phyloP scores from a whole-genome alignment of 2,888 invertebrate species.

The Eupithecia exiguata region DNA sequence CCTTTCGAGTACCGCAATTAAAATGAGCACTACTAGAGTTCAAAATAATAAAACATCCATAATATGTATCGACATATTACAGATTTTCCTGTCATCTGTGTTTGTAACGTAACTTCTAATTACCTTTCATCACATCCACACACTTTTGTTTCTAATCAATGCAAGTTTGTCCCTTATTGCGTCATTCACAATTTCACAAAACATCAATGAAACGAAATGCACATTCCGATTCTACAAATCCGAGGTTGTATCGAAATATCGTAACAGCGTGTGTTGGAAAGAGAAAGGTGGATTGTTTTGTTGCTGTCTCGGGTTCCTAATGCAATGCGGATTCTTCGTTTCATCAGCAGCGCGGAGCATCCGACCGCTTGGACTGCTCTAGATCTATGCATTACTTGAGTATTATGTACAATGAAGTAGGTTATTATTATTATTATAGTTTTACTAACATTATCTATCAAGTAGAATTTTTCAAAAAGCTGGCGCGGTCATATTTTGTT shows the following conservation, averaged over 20 bases:
- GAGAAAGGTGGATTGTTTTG: conserved; percentile 4
- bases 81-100: too few species aligned
- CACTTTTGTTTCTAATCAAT: not conserved
- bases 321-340: not conserved
- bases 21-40: too few species aligned
- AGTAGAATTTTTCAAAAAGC: too few species aligned
- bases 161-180: not conserved
- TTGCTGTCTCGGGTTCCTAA: conserved; percentile 12
- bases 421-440: not conserved
- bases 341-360: conserved; percentile 5
- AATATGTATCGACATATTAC: too few species aligned
- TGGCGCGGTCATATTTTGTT: too few species aligned
- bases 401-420: not conserved
- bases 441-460: not conserved
- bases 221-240: not conserved
- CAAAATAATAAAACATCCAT: too few species aligned
- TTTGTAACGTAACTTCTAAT: not conserved
- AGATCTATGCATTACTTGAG: not conserved
- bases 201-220: not conserved
- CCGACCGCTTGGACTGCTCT: not conserved
- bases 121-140: not conserved
- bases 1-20: too few species aligned
- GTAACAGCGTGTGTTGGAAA: conserved; percentile 5
- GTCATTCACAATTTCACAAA: not conserved
- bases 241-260: not conserved